phyloP scores from a whole-genome alignment of 2,888 invertebrate genomes.

The Odontocerum albicorne region DNA sequence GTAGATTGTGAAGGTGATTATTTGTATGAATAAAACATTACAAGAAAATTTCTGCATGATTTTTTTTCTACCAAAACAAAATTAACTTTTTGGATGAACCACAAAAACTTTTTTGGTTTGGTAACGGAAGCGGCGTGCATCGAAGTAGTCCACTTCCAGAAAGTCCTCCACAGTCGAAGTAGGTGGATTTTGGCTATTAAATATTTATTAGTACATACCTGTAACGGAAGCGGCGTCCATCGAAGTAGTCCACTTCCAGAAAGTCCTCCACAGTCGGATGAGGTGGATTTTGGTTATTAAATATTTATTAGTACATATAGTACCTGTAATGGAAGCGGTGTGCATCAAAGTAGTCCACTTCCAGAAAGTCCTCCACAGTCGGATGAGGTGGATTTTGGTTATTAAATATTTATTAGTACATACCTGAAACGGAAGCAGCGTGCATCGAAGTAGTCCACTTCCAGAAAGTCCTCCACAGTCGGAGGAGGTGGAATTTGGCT shows the following conservation, averaged over 20 bases:
- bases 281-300: no score
- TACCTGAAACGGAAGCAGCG: constrained; percentile 54
- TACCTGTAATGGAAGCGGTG: constrained; percentile 54
- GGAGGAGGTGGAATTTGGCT: constrained; percentile 44
- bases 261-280: constrained; percentile 42
- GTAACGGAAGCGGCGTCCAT: constrained; percentile 48
- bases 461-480: constrained; percentile 40
- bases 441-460: constrained; percentile 14
- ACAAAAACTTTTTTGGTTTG: no score
- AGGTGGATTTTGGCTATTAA: no score
- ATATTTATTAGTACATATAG: no score
- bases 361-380: constrained; percentile 40
- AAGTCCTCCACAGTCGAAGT: constrained; percentile 42
- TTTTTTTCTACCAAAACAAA: no score
- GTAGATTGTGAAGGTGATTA: no score
- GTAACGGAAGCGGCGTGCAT: constrained; percentile 48
- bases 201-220: no score
- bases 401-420: no score
- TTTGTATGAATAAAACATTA: no score
- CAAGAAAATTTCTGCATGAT: no score
- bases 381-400: constrained; percentile 45
- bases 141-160: constrained; percentile 15
- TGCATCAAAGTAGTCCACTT: constrained; percentile 14
- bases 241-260: constrained; percentile 15
- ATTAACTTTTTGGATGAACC: no score